phyloP scores from a whole-genome alignment of 2,888 invertebrate genomes.

The Onchidella celtica region DNA sequence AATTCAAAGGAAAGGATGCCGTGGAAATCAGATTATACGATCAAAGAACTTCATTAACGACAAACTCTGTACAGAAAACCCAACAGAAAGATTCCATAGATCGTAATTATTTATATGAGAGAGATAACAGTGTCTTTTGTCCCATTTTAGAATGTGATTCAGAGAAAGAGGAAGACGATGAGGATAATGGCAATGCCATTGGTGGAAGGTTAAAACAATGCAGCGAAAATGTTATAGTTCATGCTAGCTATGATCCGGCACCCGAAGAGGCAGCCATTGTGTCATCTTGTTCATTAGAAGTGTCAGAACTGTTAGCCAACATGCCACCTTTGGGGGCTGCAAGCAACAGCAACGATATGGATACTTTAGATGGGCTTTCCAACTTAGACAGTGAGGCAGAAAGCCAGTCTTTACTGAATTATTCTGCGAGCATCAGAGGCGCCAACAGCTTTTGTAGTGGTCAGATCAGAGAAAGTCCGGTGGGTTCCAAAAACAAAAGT shows the following conservation, averaged over 20 bases:
- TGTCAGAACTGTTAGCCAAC: constrained; percentile 46
- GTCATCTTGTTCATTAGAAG: constrained; percentile 47
- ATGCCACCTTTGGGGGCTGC: constrained; percentile 45
- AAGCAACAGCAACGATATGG: constrained; percentile 42
- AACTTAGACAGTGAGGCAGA: constrained; percentile 48
- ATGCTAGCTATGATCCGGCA: background rate
- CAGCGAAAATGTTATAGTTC: constrained; percentile 4
- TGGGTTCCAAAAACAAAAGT: constrained; percentile 14
- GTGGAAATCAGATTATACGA: constrained; percentile 27
- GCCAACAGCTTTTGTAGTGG: background rate
- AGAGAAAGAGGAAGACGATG: constrained; percentile 29
- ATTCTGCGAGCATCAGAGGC: constrained; percentile 34
- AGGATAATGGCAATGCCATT: background rate
- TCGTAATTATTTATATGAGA: constrained; percentile 10
- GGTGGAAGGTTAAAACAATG: background rate
- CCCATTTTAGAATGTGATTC: constrained; percentile 50
- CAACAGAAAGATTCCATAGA: background rate
- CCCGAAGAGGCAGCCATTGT: constrained; percentile 38
- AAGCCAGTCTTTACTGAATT: constrained; percentile 43
- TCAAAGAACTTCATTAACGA: background rate
- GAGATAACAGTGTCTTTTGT: constrained; percentile 27
- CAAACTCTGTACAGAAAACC: background rate
- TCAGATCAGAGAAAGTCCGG: constrained; percentile 15
- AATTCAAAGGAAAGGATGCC: background rate
- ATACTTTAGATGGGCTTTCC: constrained; percentile 45